A percentile compares a stretch with the other conserved stretches of the same genome.
Conservation (phyloP, 2,888 invertebrate species). For the Hermaeophaga mercurialis region DNA sequence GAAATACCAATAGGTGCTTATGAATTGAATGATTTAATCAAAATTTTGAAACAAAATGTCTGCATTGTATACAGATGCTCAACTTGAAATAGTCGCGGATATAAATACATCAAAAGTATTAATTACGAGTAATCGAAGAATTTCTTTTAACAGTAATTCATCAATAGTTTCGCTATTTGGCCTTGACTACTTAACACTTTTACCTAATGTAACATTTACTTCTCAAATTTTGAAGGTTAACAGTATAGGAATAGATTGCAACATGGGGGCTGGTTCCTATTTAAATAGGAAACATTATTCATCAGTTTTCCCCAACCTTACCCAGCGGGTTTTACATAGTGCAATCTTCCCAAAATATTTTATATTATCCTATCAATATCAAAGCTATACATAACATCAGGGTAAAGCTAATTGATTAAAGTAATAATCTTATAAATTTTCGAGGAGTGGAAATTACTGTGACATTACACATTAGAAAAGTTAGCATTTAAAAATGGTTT, state of each 20-base stretch:
- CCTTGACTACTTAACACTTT: neutral
- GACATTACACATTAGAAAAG: too few species aligned
- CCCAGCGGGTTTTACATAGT: conserved; percentile 48
- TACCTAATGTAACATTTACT: too few species aligned
- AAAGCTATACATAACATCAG: too few species aligned
- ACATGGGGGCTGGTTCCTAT: conserved; percentile 23
- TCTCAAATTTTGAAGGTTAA: neutral
- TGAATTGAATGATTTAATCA: neutral
- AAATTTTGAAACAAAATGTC: neutral
- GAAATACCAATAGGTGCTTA: neutral
- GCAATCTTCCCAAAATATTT: too few species aligned
- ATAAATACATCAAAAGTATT: conserved; percentile 8
- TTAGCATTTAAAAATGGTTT: too few species aligned
- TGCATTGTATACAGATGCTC: conserved; percentile 6
- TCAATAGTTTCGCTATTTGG: neutral
- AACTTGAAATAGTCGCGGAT: neutral
- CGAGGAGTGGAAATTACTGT: too few species aligned
- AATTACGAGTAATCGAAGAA: neutral
- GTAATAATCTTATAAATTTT: too few species aligned
- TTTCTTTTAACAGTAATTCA: conserved; percentile 12
- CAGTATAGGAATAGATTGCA: conserved; percentile 19
- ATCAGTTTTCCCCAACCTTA: conserved; percentile 33
- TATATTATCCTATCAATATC: too few species aligned
- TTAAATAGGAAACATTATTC: conserved; percentile 39
- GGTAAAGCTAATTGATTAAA: too few species aligned